Percentiles rank a stretch among this genome's conserved stretches.
Conservation (phyloP, 2,113 vertebrate species). For the Semicossyphus pulcher region DNA sequence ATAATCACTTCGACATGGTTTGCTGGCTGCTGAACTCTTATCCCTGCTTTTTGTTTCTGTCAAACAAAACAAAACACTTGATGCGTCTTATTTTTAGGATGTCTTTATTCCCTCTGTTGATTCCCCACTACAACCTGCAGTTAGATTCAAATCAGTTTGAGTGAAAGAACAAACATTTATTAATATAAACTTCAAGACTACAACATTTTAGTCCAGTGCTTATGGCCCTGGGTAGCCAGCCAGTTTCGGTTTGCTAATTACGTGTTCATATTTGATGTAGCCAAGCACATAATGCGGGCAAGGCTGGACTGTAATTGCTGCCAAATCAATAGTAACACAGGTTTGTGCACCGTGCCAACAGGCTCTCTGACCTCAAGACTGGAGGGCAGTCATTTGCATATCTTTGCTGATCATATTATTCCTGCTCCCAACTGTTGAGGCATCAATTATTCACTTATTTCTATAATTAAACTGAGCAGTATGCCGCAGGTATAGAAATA, state of each 20-base stretch:
- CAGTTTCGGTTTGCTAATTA: conserved; percentile 14
- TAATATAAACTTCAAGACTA: neutral
- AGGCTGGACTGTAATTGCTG: conserved; percentile 36
- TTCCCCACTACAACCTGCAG: neutral
- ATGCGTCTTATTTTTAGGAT: neutral
- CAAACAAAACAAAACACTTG: neutral
- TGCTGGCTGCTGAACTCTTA: neutral
- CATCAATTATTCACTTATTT: conserved; percentile 62
- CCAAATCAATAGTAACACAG: conserved; percentile 37
- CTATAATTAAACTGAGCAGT: conserved; percentile 44
- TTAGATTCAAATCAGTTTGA: conserved; percentile 10
- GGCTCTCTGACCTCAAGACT: conserved; percentile 36
- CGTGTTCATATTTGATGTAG: conserved; percentile 21
- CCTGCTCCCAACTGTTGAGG: conserved; percentile 40
- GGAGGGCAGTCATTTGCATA: conserved; percentile 36
- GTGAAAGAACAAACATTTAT: neutral
- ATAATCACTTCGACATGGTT: neutral
- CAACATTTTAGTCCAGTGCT: conserved; percentile 27
- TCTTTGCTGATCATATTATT: conserved; percentile 42
- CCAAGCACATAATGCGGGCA: conserved; percentile 33
- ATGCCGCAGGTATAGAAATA: conserved; percentile 23
- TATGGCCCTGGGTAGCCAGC: conserved; percentile 1
- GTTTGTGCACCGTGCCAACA: conserved; percentile 21
- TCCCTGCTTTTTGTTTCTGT: neutral
- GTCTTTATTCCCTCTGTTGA: neutral